phyloP scores from a whole-genome alignment of 1,140 invertebrate species.

The Pseudomyrmex concolor region DNA sequence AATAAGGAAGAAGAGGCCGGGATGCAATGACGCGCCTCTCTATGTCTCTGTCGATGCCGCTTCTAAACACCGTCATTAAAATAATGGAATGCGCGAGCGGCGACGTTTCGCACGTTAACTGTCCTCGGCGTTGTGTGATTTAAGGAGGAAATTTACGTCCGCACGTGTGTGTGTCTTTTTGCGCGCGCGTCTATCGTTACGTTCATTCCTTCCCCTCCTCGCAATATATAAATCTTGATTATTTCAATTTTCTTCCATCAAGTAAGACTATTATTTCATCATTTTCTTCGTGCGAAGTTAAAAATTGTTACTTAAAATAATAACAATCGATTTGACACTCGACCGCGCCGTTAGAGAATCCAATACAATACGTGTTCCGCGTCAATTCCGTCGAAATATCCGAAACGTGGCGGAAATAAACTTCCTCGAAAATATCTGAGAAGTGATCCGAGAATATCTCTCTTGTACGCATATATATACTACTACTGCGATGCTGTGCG shows the following conservation, averaged over 20 bases:
- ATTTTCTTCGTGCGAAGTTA: not conserved
- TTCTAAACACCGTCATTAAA: constrained; percentile 46
- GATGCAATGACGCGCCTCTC: constrained; percentile 25
- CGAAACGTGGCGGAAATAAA: not conserved
- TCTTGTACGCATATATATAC: too few relatives aligned
- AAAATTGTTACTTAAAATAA: not conserved
- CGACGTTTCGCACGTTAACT: constrained; percentile 35
- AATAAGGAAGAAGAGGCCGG: constrained; percentile 36
- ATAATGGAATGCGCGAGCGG: constrained; percentile 36
- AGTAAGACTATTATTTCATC: too few relatives aligned
- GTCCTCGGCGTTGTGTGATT: constrained; percentile 12
- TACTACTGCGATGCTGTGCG: not conserved
- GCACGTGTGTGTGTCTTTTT: too few relatives aligned
- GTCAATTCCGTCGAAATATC: constrained; percentile 5
- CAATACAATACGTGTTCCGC: not conserved
- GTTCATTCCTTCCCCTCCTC: not conserved
- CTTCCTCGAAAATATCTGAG: constrained; percentile 36
- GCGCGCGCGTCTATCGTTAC: not conserved
- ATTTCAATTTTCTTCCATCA: too few relatives aligned
- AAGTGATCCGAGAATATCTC: constrained; percentile 15
- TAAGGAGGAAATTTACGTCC: not conserved
- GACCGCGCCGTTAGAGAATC: not conserved
- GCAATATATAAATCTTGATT: too few relatives aligned
- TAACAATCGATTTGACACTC: not conserved
- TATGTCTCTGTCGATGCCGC: constrained; percentile 16